Evolutionary conservation across 2,888 invertebrate genomes (phyloP).

Genomic region (Peribatodes rhomboidaria): DNA sequence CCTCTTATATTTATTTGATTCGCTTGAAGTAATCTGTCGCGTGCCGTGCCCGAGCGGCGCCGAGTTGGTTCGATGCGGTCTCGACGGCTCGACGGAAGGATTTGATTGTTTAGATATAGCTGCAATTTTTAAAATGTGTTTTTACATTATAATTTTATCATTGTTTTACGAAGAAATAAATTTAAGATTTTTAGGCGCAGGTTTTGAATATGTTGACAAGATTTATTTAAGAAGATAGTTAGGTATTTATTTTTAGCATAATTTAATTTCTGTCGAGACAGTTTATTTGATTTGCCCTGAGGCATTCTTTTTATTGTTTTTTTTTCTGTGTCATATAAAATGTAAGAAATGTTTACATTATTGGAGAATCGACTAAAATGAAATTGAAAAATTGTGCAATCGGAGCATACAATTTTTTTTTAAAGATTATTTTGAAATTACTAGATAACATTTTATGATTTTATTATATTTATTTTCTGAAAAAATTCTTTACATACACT

Average conservation of each 20-base stretch:
- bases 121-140: conserved; percentile 85
- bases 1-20: conserved; percentile 55
- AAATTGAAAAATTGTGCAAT: conserved; percentile 71
- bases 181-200: conserved; percentile 83
- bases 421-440: conserved; percentile 57
- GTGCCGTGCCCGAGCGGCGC: conserved; percentile 67
- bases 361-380: conserved; percentile 60
- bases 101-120: conserved; percentile 84
- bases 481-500: conserved; percentile 54
- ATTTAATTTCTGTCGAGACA: conserved; percentile 78
- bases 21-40: conserved; percentile 67
- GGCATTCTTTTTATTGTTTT: conserved; percentile 63
- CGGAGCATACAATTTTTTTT: conserved; percentile 65
- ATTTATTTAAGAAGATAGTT: conserved; percentile 86
- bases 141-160: conserved; percentile 87
- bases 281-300: conserved; percentile 71
- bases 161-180: conserved; percentile 83
- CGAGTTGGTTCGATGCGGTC: conserved; percentile 85
- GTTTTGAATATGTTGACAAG: conserved; percentile 84
- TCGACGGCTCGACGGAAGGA: conserved; percentile 82
- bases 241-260: conserved; percentile 86
- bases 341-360: conserved; percentile 63
- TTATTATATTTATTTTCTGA: conserved; percentile 50
- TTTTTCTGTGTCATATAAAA: conserved; percentile 76
- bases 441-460: conserved; percentile 48